A percentile compares a stretch with the other conserved stretches of the same genome.
Evolutionary conservation across 2,797 vertebrate genomes (phyloP).

Genomic region (Darevskia mixta): DNA sequence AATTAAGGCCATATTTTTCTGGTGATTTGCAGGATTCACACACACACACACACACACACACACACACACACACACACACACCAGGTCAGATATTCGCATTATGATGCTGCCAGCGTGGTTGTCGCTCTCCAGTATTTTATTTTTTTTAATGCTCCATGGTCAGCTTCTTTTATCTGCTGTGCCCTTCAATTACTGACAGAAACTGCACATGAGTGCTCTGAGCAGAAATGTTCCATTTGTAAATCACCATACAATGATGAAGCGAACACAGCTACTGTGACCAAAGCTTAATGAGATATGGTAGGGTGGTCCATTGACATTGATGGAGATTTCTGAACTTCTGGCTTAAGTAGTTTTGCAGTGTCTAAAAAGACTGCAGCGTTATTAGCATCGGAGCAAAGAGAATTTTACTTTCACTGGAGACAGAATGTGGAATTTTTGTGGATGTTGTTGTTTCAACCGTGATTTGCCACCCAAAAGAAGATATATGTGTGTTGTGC

Average conservation of each 20-base stretch:
- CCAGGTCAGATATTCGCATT: constrained; percentile 51
- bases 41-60: neutral
- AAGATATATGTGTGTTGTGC: too few species aligned
- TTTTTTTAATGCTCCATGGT: constrained; percentile 70
- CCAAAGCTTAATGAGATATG: constrained; percentile 68
- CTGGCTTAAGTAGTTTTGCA: constrained; percentile 47
- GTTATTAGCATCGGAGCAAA: constrained; percentile 59
- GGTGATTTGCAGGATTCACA: constrained; percentile 42
- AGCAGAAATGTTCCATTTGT: constrained; percentile 60
- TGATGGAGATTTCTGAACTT: constrained; percentile 59
- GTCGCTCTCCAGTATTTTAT: constrained; percentile 65
- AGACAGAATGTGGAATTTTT: neutral
- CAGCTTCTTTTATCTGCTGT: constrained; percentile 75
- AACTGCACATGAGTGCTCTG: constrained; percentile 53
- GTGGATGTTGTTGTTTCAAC: neutral
- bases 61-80: too few species aligned
- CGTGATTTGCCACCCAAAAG: neutral
- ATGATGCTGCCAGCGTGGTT: constrained; percentile 60
- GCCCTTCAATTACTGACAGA: constrained; percentile 75
- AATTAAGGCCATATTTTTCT: constrained; percentile 57
- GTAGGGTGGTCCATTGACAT: constrained; percentile 56
- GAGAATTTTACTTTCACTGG: constrained; percentile 55
- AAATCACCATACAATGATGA: constrained; percentile 48
- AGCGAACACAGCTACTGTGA: constrained; percentile 42
- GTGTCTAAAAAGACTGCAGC: constrained; percentile 48